phyloP scores from a whole-genome alignment of 2,888 invertebrate genomes.

The Diabrotica balteata region DNA sequence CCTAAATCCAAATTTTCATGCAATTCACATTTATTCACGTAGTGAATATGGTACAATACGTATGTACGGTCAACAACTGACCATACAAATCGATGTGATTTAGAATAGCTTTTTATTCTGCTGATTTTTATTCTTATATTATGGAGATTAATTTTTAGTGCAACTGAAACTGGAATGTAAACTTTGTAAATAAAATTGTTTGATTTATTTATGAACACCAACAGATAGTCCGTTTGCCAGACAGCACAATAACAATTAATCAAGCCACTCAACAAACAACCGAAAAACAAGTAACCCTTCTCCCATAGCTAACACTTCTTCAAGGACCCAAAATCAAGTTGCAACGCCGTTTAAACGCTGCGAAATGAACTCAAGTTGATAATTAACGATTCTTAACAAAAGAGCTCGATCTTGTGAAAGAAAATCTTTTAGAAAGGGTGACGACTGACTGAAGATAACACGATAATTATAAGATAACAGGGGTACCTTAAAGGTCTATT shows the following conservation, averaged over 20 bases:
- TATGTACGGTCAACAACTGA: too few species aligned
- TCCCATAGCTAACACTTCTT: neutral
- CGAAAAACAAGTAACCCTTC: constrained; percentile 18
- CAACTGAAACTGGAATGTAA: too few species aligned
- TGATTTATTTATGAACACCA: too few species aligned
- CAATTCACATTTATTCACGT: too few species aligned
- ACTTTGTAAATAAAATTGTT: too few species aligned
- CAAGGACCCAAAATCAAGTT: constrained; percentile 25
- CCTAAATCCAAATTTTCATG: too few species aligned
- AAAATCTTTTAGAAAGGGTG: constrained; percentile 38
- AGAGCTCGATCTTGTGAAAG: constrained; percentile 23
- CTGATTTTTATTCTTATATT: too few species aligned
- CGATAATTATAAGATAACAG: constrained; percentile 54
- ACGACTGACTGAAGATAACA: constrained; percentile 40
- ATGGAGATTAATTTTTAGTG: too few species aligned
- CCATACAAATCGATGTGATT: too few species aligned
- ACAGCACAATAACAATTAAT: neutral
- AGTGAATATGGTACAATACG: too few species aligned
- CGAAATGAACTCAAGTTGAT: constrained; percentile 31
- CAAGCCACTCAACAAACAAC: constrained; percentile 10
- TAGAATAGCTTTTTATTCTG: too few species aligned
- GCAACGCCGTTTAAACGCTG: constrained; percentile 27
- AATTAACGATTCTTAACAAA: constrained; percentile 32
- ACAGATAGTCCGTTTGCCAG: neutral
- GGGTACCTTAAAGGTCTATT: too few species aligned